These are phyloP conservation scores for Coecobrya sp. DNA, from an alignment of 2,888 invertebrate genomes.

Conservation along the genomic window DNA sequence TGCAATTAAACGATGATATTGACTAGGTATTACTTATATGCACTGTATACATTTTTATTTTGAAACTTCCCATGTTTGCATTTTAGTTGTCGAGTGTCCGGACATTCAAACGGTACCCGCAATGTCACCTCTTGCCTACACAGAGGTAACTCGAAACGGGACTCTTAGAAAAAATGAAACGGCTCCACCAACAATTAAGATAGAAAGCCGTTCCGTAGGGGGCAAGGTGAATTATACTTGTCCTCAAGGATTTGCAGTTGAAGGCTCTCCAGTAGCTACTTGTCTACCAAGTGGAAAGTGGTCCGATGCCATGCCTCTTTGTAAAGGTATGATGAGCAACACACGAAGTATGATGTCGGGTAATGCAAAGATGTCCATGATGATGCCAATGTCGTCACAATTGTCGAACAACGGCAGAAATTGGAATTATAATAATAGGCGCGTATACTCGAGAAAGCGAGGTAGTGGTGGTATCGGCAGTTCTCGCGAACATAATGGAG, in stretches of 20 bases:
- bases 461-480: not conserved
- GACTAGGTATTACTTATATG: not conserved
- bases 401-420: conserved; percentile 73
- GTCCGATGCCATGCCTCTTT: conserved; percentile 93
- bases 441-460: conserved; percentile 10
- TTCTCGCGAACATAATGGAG: not conserved
- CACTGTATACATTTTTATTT: not conserved
- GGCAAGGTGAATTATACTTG: conserved; percentile 94
- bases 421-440: conserved; percentile 78
- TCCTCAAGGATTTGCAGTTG: conserved; percentile 92
- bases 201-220: conserved; percentile 93
- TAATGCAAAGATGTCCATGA: conserved; percentile 68
- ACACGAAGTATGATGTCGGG: not conserved
- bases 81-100: conserved; percentile 87
- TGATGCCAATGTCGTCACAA: conserved; percentile 68
- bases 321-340: conserved; percentile 89
- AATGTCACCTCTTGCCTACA: conserved; percentile 83
- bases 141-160: conserved; percentile 78
- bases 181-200: conserved; percentile 88
- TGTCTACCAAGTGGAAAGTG: conserved; percentile 90
- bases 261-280: conserved; percentile 89
- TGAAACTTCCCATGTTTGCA: not conserved
- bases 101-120: conserved; percentile 85
- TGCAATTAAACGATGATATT: not conserved
- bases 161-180: conserved; percentile 88